Evolutionary conservation across 2,888 invertebrate species (phyloP), one percentile per base, ranked within the genome.

Genomic region (Exephanes ischioxanthus): DNA sequence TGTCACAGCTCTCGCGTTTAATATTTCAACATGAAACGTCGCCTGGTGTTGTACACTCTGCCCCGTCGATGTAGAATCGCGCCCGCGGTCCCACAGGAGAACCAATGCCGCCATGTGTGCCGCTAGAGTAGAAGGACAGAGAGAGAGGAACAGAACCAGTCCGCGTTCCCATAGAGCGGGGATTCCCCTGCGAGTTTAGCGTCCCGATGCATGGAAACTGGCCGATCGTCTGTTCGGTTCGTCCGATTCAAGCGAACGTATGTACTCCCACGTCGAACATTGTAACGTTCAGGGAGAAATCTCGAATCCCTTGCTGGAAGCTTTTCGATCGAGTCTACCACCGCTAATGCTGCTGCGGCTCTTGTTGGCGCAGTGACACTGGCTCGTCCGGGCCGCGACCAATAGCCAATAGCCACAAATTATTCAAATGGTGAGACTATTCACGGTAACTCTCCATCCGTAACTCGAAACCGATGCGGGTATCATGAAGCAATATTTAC

Each of bases 21-120:
- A 83, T 83, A 79, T 83, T 83, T 83, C 83, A 83, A 83, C 79
- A 75, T 75, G 83, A 83, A 83, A 83, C 61, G 83, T 79, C 83
- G 79, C 68, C 61, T 70, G 83, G 75, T 63, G 73, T 75, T 73
- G 79, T 72, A 58, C 73, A 68, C 73, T 41, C 37, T 11, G 37
- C 37, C 67, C 58, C 75, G 73, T 83, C 51, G 83, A 73, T 63
- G 61, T 26, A 70, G 71, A 33, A 71, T 79, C 71, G 63, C 61
- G 71, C 30, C 22, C 53, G 80, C 26, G 80, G 66, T 72, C 11
- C 72, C 33, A 63, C 66, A 45, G 48, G 51, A 53, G 26, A 66
- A 41, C 48, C 33, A 9, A 66, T 41, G 19, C 72, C 45, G 45
- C 45, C 45, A 16, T 37, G 37, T 72, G 55, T 37, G 26, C 30